Base-by-base conservation (phyloP, 2,888 invertebrate species). In the Lepidocyrtinus sp. region DNA sequence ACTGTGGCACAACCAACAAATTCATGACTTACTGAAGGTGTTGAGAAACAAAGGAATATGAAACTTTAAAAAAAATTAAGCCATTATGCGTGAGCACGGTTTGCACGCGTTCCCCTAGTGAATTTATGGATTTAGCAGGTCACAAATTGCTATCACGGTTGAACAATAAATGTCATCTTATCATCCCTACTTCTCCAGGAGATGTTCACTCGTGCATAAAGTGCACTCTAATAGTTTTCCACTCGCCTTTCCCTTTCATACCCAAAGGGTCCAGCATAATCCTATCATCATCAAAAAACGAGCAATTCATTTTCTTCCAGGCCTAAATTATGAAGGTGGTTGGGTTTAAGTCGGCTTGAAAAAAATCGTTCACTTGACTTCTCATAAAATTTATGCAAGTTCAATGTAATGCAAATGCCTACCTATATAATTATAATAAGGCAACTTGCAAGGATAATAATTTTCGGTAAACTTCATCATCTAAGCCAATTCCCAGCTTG, bases 141-240 rank as follows among this genome's bases (percentile, higher is more conserved):
- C 78, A 78, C 78, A 78, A 78, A 78, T 74, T 70, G 59, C 27
- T 26, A 70, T 59, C 70, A 70, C 62, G 68, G 69, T 46, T 62
- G 62, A 62, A 27, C 73, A 68, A 78, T 78, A 78, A 73, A 78
- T 78, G 78, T 78, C 78, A 78, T n/a, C n/a, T n/a, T n/a, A n/a
- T 55, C 55, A 55, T 55, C 55, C 36, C 12, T 36, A 12, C 36
- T 7, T 36, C 5, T 12, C 5, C 12, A 17, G 9, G n/a, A n/a
- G 55, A 36, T 9, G 55, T 55, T 55, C 17, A 36, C 36, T 36
- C 9, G 55, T 55, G 55, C 55, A n/a, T 17, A 36, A 36, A 36
- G 36, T 36, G 36, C 36, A 36, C 12, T 36, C 12, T 36, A 36
- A 9, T 36, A 36, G 5, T 9, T 36, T 9, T 36, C 12, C 12